Percentiles rank a stretch among this genome's conserved stretches.
Evolutionary conservation across 2,113 vertebrate species (phyloP).

Genomic region (Muntiacus reevesi): DNA sequence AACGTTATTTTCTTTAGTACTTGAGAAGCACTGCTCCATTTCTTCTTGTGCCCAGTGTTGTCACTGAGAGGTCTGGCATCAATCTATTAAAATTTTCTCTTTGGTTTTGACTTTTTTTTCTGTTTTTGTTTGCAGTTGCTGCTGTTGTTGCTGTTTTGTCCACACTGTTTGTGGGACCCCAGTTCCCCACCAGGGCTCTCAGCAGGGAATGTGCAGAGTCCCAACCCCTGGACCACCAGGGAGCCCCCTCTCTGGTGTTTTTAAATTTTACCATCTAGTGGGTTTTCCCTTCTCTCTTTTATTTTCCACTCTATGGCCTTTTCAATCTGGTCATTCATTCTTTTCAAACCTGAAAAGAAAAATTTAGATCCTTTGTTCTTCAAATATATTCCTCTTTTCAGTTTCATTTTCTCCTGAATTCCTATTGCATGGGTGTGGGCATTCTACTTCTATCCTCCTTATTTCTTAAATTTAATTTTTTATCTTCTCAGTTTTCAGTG

Average conservation of each 20-base stretch:
- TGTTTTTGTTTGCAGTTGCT: not conserved
- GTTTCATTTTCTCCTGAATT: not conserved
- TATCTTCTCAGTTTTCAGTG: not conserved
- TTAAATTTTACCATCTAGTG: not conserved
- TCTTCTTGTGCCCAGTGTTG: not conserved
- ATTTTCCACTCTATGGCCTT: not conserved
- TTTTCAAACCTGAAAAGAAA: not conserved
- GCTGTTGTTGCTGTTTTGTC: not conserved
- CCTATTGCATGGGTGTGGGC: not conserved
- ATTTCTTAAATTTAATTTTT: not conserved
- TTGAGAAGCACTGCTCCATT: not conserved
- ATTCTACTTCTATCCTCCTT: not conserved
- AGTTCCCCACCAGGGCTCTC: not conserved
- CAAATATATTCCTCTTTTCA: not conserved
- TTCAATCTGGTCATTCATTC: not conserved
- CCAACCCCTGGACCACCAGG: not conserved
- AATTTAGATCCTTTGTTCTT: not conserved
- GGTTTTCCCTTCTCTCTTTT: not conserved
- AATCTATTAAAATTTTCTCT: not conserved
- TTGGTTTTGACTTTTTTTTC: not conserved
- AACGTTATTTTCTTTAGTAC: not conserved
- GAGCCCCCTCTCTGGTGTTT: not conserved
- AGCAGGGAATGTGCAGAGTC: rapidly evolving
- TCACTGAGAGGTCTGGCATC: not conserved
- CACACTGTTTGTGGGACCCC: not conserved